Base-by-base conservation (phyloP, 1,140 invertebrate species). In the Drosophila oshimai region DNA sequence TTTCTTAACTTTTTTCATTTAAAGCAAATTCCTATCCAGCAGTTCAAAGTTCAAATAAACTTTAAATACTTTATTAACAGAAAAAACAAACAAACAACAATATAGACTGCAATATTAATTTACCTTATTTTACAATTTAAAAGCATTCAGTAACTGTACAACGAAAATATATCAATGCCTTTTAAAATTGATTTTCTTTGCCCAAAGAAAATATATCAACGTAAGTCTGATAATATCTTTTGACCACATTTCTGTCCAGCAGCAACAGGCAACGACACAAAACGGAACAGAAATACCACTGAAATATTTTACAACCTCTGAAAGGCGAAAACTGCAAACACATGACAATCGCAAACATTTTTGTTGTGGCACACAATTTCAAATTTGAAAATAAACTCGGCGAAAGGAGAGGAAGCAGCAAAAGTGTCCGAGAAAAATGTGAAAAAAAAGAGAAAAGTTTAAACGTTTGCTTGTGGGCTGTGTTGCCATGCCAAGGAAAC, bases 381-480 rank as follows among this genome's bases (percentile, higher is more conserved):
- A 70, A 74, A 70, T 70, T 80, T 74, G 39, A 79, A 79, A 74
- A 78, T 78, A 78, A 68, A 78, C 74, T 78, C 15, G 33, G 26
- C 28, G 22, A 33, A 34, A 49, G 33, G 7, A 44, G 34, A 33
- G 45, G 39, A 20, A 51, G 18, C 18, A 58, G 15, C 29, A 17
- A 50, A 71, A 55, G 44, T 54, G 58, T 49, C 34, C 31, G 65
- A 58, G 55, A 81, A 81, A 73, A 62, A 51, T 75, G 37, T 6
- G 20, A 34, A 24, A 53, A 72, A 57, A 51, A 54, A 28, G 41
- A 17, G 17, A 64, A 47, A 55, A 54, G 29, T 54, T 44, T 54
- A 54, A 68, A 45, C 31, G 41, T 62, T 57, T 41, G n/a, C 10
- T 58, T 15, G 17, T 46, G 34, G 61, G 22, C 54, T 60, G 55